Conservation (phyloP, 2,888 invertebrate species). For the Bombylius discolor region DNA sequence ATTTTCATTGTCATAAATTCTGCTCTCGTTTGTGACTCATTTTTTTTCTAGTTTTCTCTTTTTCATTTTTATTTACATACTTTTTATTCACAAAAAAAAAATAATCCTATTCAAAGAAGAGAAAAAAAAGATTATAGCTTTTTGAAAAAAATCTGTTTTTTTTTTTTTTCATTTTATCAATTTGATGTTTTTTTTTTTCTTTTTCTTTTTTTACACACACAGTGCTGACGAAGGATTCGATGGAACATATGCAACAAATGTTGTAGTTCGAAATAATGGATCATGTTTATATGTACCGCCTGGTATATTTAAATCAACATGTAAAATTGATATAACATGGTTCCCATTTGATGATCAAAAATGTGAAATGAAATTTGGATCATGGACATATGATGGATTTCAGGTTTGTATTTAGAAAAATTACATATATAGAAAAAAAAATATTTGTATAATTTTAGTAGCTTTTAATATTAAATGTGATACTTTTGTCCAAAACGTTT, state of each 20-base stretch:
- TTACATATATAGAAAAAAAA: too few species aligned
- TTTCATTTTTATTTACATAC: too few species aligned
- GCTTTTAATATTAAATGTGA: too few species aligned
- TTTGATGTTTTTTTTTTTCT: background rate
- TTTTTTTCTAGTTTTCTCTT: too few species aligned
- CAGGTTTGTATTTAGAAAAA: slow-evolving; percentile 46
- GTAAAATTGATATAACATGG: slow-evolving; percentile 98
- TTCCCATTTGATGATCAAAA: slow-evolving; percentile 98
- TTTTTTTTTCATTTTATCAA: background rate
- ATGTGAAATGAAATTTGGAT: slow-evolving; percentile 98
- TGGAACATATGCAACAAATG: slow-evolving; percentile 96
- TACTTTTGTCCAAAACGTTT: too few species aligned
- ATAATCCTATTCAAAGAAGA: too few species aligned
- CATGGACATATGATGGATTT: slow-evolving; percentile 97
- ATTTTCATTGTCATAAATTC: too few species aligned
- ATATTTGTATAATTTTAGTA: too few species aligned
- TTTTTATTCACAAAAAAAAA: too few species aligned
- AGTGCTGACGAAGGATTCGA: slow-evolving; percentile 99
- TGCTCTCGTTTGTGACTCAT: too few species aligned
- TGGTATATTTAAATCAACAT: slow-evolving; percentile 96
- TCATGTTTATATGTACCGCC: slow-evolving; percentile 94
- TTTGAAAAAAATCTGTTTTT: background rate
- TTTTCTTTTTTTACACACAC: slow-evolving; percentile 17
- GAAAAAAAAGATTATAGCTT: too few species aligned
- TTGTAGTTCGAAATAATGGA: slow-evolving; percentile 90